These are phyloP conservation scores for Sturmia bella DNA, from an alignment of 2,888 invertebrate genomes.

Conservation along the genomic window DNA sequence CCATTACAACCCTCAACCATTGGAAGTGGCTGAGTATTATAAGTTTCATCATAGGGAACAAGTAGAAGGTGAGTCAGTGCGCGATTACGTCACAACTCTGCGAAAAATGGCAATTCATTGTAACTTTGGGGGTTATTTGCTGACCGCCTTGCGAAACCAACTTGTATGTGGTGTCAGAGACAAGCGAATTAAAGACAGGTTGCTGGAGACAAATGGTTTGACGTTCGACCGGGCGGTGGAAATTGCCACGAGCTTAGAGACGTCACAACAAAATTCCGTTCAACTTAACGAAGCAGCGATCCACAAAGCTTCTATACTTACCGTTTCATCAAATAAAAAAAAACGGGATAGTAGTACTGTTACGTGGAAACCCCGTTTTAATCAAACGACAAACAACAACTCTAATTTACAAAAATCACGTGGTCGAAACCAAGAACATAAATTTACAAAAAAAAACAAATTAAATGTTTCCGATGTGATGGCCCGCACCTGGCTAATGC, in stretches of 20 bases:
- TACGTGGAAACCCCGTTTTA: too few relatives aligned
- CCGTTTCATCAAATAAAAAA: too few relatives aligned
- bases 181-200: constrained; percentile 71
- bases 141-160: constrained; percentile 73
- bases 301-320: too few relatives aligned
- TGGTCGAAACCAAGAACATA: not conserved
- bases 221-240: too few relatives aligned
- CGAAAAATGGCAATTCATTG: constrained; percentile 70
- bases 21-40: constrained; percentile 73
- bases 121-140: constrained; percentile 72
- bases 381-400: too few relatives aligned
- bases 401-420: not conserved
- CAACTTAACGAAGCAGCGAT: too few relatives aligned
- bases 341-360: too few relatives aligned
- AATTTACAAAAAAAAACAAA: constrained; percentile 18
- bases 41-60: constrained; percentile 51
- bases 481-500: not conserved
- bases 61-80: constrained; percentile 70
- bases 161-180: constrained; percentile 73
- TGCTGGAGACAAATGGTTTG: too few relatives aligned
- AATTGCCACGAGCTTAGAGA: too few relatives aligned
- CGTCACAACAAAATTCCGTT: too few relatives aligned
- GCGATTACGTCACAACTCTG: constrained; percentile 70
- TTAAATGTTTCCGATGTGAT: constrained; percentile 4
- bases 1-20: constrained; percentile 66